Percentiles rank a stretch among this genome's conserved stretches.
These are phyloP conservation scores for Stichopus chloronotus DNA, from an alignment of 35 echinoderm and acorn worm genomes.

Conservation along the genomic window DNA sequence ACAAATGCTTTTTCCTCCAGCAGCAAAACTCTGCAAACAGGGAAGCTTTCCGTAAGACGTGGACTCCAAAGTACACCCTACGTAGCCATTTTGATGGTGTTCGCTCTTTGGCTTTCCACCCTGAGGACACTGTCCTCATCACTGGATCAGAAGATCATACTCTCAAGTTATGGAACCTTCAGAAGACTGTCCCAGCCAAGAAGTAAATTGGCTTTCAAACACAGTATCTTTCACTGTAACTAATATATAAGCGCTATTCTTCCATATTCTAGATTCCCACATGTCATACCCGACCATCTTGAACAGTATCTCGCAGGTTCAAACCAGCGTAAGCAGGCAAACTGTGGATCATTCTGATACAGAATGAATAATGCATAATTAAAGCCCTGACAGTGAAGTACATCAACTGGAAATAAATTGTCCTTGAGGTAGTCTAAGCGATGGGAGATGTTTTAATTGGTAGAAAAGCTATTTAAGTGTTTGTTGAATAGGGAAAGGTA, in stretches of 20 bases:
- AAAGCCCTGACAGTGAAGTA: too few species aligned
- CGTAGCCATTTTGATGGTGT: constrained; percentile 98
- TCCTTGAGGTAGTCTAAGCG: too few species aligned
- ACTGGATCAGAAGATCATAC: constrained; percentile 97
- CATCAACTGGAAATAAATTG: too few species aligned
- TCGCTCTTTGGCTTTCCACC: constrained; percentile 90
- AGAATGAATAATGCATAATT: too few species aligned
- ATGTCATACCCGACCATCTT: neutral
- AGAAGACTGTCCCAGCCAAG: constrained; percentile 97
- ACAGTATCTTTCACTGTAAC: neutral
- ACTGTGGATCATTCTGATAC: too few species aligned
- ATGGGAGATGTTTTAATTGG: too few species aligned
- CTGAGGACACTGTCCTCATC: constrained; percentile 93
- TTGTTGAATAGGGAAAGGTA: too few species aligned
- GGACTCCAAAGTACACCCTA: constrained; percentile 97
- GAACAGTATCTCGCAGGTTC: neutral
- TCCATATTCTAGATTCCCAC: neutral
- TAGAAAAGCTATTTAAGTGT: too few species aligned
- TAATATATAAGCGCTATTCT: neutral
- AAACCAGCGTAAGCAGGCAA: too few species aligned
- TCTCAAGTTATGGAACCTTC: constrained; percentile 99
- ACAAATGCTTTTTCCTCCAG: neutral
- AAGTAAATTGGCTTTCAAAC: constrained; percentile 64
- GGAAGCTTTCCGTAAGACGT: constrained; percentile 96
- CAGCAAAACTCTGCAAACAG: constrained; percentile 78